Base-by-base conservation (phyloP, 1,140 invertebrate genomes). In the Thalassaphorura encarpata region DNA sequence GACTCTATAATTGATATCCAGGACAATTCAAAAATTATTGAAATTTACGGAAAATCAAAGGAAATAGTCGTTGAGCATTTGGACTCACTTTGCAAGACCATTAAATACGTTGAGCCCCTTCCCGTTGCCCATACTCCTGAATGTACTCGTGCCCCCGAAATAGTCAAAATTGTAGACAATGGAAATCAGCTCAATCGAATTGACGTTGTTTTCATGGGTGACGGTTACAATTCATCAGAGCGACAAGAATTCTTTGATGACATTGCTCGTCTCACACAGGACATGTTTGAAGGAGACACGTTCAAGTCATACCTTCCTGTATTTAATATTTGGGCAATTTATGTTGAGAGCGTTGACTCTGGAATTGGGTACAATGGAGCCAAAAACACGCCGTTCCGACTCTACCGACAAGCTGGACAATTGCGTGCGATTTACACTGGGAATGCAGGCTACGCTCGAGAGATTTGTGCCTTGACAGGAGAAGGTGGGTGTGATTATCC, bases 121-220 rank as follows among this genome's bases (percentile, higher is more conserved):
- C 31, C 5, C 4, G 18, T 11, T 19, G 11, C 6, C 42, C 15
- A 6, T 8, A 29, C 28, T 21, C n/a, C n/a, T 16, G 18, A 47
- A 19, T 2, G 3, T 0, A 19, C 28, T 8, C 11, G 23, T 15
- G 19, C 21, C 0, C 53, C 56, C 1, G 61, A 59, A 50, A 33
- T 62, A 11, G 23, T 43, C 2, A 56, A 56, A 50, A 52, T 62
- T 21, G 56, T 56, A 18, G 43, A 62, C 31, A 39, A 54, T 21
- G 61, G 62, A n/a, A 33, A 54, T 15, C 51, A 57, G 19, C 27
- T 15, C 1, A 63, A 63, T 26, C 16, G 62, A 28, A 60, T 63
- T 23, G 62, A 63, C 18, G 62, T 63, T 13, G 62, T 63, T 36
- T 63, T 63, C 28, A 63, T 63, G 62, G 62, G 58, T 8, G 62